Base-by-base conservation (phyloP, 2,888 invertebrate species). In the Chorisops tibialis region DNA sequence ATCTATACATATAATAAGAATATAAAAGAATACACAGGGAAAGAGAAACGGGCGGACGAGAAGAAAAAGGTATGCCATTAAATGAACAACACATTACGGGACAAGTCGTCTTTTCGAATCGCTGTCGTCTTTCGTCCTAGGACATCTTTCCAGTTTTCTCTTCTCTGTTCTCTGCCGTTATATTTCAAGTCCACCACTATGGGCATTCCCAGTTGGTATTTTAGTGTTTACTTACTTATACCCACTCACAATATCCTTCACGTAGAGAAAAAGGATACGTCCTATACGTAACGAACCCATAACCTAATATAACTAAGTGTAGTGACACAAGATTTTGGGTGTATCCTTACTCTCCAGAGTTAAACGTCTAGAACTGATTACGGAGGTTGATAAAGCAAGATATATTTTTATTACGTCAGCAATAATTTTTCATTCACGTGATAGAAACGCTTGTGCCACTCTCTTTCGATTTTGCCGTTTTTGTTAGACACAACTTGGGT, bases 391-490 rank as follows among this genome's bases (percentile, higher is more conserved):
- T 45, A 58, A 58, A 58, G 47, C 41, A 41, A 58, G 58, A 19
- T 59, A 47, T 47, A 38, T 59, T 59, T 59, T 30, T 45, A 59
- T 59, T 59, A 48, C 45, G 59, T 59, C 59, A 59, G 59, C 59
- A 48, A 59, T 59, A 58, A 45, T 59, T 59, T 48, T 59, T 59
- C 59, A 59, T 59, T 59, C 48, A 39, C 59, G 59, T 59, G 47
- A 38, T 37, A 45, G 30, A 56, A 56, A 22, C 41, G 52, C 52
- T 54, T 54, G 41, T 41, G 52, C 52, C 41, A 54, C 39, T 54
- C 52, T 54, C 21, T 14, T 18, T 18, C 12, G 7, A 18, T 5
- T 18, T 22, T 12, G 22, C 12, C 45, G 14, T 9, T 19, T 16
- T 49, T n/a, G 48, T 47, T 47, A 6, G 43, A 41, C 47, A 18